Conservation (phyloP, 2,113 vertebrate genomes). For the Oreochromis tanganicae region DNA sequence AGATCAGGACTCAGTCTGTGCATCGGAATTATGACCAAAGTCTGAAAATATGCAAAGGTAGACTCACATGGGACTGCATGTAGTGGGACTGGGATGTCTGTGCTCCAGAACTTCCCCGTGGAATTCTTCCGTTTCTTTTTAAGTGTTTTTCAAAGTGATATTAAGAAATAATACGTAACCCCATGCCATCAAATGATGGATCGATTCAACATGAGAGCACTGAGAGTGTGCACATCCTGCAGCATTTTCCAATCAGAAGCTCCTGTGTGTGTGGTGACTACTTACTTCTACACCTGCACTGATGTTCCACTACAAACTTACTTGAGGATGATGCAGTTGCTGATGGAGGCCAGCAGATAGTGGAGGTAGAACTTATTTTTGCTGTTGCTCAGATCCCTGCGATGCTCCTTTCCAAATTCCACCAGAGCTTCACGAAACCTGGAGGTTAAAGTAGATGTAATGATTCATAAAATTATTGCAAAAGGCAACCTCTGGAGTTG, state of each 20-base stretch:
- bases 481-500: not conserved
- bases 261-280: not conserved
- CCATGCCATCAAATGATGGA: fast-evolving
- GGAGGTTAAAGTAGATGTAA: not conserved
- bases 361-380: conserved; percentile 81
- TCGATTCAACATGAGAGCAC: not conserved
- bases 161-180: not conserved
- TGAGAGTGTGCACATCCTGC: not conserved
- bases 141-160: not conserved
- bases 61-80: not conserved
- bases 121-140: not conserved
- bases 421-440: conserved; percentile 86
- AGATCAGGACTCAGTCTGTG: not conserved
- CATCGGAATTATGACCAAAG: not conserved
- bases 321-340: conserved; percentile 90
- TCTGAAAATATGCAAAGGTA: not conserved
- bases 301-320: conserved; percentile 49
- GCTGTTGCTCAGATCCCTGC: conserved; percentile 63
- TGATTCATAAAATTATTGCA: fast-evolving
- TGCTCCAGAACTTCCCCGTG: not conserved
- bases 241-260: not conserved
- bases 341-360: conserved; percentile 87
- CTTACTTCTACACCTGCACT: not conserved
- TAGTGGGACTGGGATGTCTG: not conserved
- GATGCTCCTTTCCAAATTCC: conserved; percentile 80